phyloP scores from a whole-genome alignment of 2,797 vertebrate species.

The Perodicticus potto region DNA sequence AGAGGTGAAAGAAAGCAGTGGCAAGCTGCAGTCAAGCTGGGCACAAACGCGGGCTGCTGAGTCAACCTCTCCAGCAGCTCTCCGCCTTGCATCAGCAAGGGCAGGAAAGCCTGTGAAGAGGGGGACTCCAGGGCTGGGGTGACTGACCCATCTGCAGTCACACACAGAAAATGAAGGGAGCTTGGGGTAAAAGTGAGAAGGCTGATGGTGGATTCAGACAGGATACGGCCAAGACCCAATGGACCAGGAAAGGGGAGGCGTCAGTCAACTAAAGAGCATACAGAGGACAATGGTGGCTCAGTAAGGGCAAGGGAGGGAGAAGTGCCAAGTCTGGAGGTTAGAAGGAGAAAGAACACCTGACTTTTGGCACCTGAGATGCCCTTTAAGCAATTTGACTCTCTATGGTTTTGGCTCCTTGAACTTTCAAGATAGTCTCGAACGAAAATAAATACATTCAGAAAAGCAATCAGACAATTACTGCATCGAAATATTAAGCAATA shows the following conservation, averaged over 20 bases:
- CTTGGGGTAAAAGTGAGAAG: not conserved
- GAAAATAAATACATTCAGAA: too few species aligned
- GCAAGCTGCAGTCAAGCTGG: not conserved
- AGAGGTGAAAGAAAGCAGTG: not conserved
- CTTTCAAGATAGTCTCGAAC: not conserved
- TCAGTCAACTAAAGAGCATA: not conserved
- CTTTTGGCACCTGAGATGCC: not conserved
- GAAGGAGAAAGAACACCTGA: not conserved
- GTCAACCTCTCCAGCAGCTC: not conserved
- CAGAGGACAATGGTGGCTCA: not conserved
- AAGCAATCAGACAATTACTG: too few species aligned
- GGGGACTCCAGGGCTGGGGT: not conserved
- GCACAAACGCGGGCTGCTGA: not conserved
- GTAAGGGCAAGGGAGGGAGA: rapidly evolving
- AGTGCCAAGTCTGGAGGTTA: not conserved
- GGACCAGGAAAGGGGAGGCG: not conserved
- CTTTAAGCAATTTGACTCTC: not conserved
- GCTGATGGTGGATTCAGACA: not conserved
- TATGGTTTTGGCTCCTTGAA: not conserved
- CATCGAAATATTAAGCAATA: too few species aligned
- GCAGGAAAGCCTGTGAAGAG: not conserved
- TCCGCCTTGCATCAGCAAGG: not conserved
- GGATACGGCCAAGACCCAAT: not conserved
- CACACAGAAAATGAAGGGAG: not conserved
- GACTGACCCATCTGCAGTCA: not conserved